These are phyloP conservation scores for Bombus turneri DNA, from an alignment of 1,140 invertebrate genomes.

Conservation along the genomic window DNA sequence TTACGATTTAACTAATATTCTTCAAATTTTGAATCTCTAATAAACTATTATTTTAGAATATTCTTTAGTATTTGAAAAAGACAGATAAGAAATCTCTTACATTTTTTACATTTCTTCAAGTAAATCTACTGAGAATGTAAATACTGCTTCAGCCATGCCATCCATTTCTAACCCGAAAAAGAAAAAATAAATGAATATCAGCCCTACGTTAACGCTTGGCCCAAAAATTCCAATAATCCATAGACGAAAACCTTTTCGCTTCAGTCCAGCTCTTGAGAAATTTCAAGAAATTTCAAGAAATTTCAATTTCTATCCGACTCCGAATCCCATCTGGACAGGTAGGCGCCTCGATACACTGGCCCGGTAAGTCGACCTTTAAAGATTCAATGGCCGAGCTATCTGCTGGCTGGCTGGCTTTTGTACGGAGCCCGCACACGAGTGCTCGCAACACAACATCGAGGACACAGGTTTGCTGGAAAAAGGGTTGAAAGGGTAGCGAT, in stretches of 20 bases:
- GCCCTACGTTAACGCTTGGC: not conserved
- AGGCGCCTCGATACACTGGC: slow-evolving; percentile 14
- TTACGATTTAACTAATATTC: too few relatives aligned
- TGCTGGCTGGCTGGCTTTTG: slow-evolving; percentile 56
- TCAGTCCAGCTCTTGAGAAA: not conserved
- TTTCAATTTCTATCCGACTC: too few relatives aligned
- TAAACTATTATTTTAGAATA: too few relatives aligned
- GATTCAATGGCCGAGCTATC: slow-evolving; percentile 61
- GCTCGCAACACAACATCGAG: slow-evolving; percentile 1
- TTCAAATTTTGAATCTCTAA: too few relatives aligned
- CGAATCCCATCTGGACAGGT: slow-evolving; percentile 5
- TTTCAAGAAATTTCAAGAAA: not conserved
- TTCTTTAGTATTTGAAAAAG: too few relatives aligned
- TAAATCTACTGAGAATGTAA: not conserved
- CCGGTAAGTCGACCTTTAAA: slow-evolving; percentile 55
- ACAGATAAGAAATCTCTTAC: too few relatives aligned
- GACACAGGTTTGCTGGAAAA: slow-evolving; percentile 47
- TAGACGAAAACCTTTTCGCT: too few relatives aligned
- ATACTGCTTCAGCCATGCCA: not conserved
- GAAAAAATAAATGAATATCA: not conserved
- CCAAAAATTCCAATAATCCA: not conserved
- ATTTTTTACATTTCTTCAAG: too few relatives aligned
- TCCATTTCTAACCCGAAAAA: not conserved
- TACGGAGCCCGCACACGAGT: slow-evolving; percentile 14
- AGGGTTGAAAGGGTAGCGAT: slow-evolving; percentile 68